A percentile compares a stretch with the other conserved stretches of the same genome.
Evolutionary conservation across 2,888 invertebrate species (phyloP).

Genomic region (Pyrochroa serraticornis): DNA sequence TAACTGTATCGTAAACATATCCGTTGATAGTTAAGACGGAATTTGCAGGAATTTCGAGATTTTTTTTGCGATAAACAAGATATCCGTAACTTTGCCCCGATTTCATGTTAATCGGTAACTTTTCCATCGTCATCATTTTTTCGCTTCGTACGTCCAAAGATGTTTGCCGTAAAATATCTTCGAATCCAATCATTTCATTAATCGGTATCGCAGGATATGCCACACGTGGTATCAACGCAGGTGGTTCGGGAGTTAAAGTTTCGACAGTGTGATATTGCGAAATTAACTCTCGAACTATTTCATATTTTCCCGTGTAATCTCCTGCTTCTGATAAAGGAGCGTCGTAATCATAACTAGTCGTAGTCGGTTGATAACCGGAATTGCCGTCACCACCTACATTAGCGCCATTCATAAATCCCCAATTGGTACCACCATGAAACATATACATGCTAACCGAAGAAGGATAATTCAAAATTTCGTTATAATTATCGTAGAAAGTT

Average conservation of each 20-base stretch:
- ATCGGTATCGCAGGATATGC: constrained; percentile 43
- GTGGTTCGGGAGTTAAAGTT: constrained; percentile 45
- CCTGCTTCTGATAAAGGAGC: constrained; percentile 89
- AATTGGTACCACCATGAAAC: constrained; percentile 89
- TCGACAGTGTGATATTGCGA: constrained; percentile 44
- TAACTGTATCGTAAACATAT: constrained; percentile 59
- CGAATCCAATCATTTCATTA: background rate
- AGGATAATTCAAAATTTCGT: constrained; percentile 39
- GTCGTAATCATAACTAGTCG: constrained; percentile 76
- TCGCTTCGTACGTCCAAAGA: too few species aligned
- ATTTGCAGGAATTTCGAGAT: constrained; percentile 42
- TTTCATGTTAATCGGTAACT: constrained; percentile 51
- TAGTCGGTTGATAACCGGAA: constrained; percentile 50
- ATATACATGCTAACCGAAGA: constrained; percentile 82
- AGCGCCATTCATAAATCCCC: constrained; percentile 64
- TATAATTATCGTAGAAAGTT: constrained; percentile 37
- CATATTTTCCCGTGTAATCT: constrained; percentile 80
- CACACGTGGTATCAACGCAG: constrained; percentile 41
- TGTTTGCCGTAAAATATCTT: too few species aligned
- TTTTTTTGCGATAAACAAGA: constrained; percentile 59
- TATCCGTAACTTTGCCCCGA: constrained; percentile 65
- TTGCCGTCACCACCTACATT: constrained; percentile 31
- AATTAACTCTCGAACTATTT: constrained; percentile 65
- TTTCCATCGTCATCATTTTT: constrained; percentile 47
- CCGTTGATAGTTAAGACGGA: constrained; percentile 52